phyloP scores from a whole-genome alignment of 2,888 invertebrate genomes.

The Rhopalosiphum nymphaeae region DNA sequence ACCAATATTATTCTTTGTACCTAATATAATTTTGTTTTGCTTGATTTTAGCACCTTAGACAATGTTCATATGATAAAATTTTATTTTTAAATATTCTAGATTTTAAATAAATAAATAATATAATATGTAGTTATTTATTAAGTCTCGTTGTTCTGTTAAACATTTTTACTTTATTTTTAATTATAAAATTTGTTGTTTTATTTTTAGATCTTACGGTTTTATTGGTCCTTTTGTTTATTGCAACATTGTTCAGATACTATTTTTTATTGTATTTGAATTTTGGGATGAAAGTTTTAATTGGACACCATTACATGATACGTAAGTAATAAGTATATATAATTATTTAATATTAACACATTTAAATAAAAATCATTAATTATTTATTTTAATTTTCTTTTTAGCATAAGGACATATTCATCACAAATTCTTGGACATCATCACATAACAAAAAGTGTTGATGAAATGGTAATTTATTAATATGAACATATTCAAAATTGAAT shows the following conservation, averaged over 20 bases:
- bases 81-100: conserved; percentile 7
- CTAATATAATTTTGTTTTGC: background rate
- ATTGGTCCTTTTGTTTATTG: conserved; percentile 54
- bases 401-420: conserved; percentile 32
- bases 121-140: background rate
- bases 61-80: background rate
- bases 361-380: background rate
- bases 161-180: background rate
- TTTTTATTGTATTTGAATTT: conserved; percentile 61
- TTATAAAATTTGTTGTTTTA: background rate
- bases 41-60: background rate
- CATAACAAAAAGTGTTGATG: conserved; percentile 53
- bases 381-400: background rate
- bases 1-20: background rate
- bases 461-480: conserved; percentile 53
- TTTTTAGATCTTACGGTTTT: conserved; percentile 54
- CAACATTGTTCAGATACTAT: conserved; percentile 59
- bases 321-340: conserved; percentile 15
- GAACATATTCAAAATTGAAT: background rate
- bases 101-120: background rate
- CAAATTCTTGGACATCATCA: conserved; percentile 37
- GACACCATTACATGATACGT: conserved; percentile 62
- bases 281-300: conserved; percentile 62
- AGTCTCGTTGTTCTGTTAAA: background rate
- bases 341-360: background rate